Percentiles rank a stretch among this genome's conserved stretches.
phyloP scores from a whole-genome alignment of 2,888 invertebrate genomes.

The Dryobota labecula region DNA sequence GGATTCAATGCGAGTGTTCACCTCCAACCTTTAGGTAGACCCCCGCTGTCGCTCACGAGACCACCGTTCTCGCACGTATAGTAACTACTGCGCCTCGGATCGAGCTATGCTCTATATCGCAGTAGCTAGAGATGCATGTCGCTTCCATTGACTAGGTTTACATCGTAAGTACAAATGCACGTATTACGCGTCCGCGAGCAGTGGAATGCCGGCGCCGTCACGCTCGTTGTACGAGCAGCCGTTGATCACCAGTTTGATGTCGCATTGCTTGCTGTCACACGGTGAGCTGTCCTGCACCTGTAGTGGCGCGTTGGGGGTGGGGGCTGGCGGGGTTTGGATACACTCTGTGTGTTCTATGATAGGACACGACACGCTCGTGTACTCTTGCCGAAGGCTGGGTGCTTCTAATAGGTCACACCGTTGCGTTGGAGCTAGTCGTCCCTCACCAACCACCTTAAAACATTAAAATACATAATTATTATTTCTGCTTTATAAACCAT shows the following conservation, averaged over 20 bases:
- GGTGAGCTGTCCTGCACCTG: constrained; percentile 38
- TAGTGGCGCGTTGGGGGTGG: constrained; percentile 55
- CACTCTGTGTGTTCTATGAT: constrained; percentile 91
- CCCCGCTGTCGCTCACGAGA: constrained; percentile 11
- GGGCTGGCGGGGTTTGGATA: constrained; percentile 39
- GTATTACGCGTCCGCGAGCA: constrained; percentile 81
- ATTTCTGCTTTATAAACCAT: neutral
- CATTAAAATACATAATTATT: neutral
- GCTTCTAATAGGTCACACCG: constrained; percentile 87
- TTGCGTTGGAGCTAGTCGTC: constrained; percentile 88
- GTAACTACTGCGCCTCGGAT: constrained; percentile 31
- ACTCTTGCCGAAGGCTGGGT: constrained; percentile 86
- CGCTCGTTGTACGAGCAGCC: constrained; percentile 78
- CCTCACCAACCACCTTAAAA: constrained; percentile 90
- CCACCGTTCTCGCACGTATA: constrained; percentile 33
- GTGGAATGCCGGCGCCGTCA: constrained; percentile 83
- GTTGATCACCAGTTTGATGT: constrained; percentile 84
- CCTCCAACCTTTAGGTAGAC: constrained; percentile 48
- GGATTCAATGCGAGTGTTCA: neutral
- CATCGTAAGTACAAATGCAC: constrained; percentile 63
- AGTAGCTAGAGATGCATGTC: constrained; percentile 55
- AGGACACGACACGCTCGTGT: constrained; percentile 93
- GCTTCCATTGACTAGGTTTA: constrained; percentile 75
- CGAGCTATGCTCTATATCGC: constrained; percentile 58
- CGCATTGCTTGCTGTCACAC: constrained; percentile 69